phyloP scores from a whole-genome alignment of 2,797 vertebrate species.

The Octomys mimax region DNA sequence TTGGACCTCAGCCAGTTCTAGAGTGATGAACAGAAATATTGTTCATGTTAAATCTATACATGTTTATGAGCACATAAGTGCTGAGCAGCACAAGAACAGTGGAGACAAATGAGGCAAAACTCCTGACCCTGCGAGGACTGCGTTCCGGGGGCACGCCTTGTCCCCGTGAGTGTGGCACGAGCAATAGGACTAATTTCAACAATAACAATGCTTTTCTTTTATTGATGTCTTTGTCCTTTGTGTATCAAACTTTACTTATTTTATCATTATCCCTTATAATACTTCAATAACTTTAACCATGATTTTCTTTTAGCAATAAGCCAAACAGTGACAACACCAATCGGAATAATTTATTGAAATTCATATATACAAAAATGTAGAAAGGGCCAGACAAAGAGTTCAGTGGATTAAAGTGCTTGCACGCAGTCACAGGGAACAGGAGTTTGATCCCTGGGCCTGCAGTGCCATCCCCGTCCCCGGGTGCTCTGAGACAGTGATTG shows the following conservation, averaged over 20 bases:
- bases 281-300: slow-evolving; percentile 7
- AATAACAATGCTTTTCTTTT: background rate
- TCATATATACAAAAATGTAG: background rate
- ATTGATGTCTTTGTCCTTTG: background rate
- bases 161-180: background rate
- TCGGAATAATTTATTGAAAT: background rate
- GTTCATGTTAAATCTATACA: slow-evolving; percentile 34
- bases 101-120: background rate
- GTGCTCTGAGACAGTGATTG: too few species aligned
- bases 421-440: too few species aligned
- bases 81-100: background rate
- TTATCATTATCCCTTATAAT: background rate
- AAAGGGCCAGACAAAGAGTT: too few species aligned
- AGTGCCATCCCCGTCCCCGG: too few species aligned
- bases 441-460: too few species aligned
- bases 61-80: background rate
- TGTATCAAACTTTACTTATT: background rate
- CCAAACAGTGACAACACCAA: background rate
- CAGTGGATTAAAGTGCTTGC: too few species aligned
- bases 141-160: background rate
- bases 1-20: background rate
- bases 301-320: background rate
- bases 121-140: background rate
- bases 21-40: background rate
- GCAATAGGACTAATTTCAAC: background rate